These are phyloP conservation scores for Corythaeola cristata DNA, from an alignment of 2,113 vertebrate genomes.

Conservation along the genomic window DNA sequence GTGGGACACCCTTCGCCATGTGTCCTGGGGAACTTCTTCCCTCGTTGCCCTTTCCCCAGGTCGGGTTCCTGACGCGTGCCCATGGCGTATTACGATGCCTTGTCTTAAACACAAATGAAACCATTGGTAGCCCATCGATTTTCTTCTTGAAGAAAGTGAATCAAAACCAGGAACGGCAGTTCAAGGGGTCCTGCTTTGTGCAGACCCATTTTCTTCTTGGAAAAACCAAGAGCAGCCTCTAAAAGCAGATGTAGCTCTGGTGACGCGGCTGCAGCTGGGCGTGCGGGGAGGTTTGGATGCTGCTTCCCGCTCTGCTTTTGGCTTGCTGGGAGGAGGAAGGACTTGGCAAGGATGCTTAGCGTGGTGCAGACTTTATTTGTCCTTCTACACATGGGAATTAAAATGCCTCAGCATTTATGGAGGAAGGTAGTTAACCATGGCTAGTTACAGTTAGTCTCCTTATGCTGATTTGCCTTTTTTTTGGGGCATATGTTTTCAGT, in stretches of 20 bases:
- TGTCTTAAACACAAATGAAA: not conserved
- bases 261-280: not conserved
- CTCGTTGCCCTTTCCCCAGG: not conserved
- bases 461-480: not conserved
- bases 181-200: not conserved
- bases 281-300: not conserved
- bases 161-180: not conserved
- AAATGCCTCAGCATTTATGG: not conserved
- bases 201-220: not conserved
- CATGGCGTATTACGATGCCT: rapidly evolving
- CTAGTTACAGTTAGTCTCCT: not conserved
- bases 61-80: not conserved
- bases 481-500: not conserved
- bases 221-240: not conserved
- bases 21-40: not conserved
- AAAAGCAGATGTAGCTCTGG: not conserved
- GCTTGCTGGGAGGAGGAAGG: not conserved
- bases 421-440: not conserved
- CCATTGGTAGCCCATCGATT: not conserved
- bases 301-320: not conserved
- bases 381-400: not conserved
- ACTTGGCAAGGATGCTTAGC: not conserved
- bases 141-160: not conserved
- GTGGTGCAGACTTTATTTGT: not conserved
- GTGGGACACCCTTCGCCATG: rapidly evolving